Percentiles rank a stretch among this genome's conserved stretches.
phyloP scores from a whole-genome alignment of 2,113 vertebrate genomes.

The Melospiza georgiana region DNA sequence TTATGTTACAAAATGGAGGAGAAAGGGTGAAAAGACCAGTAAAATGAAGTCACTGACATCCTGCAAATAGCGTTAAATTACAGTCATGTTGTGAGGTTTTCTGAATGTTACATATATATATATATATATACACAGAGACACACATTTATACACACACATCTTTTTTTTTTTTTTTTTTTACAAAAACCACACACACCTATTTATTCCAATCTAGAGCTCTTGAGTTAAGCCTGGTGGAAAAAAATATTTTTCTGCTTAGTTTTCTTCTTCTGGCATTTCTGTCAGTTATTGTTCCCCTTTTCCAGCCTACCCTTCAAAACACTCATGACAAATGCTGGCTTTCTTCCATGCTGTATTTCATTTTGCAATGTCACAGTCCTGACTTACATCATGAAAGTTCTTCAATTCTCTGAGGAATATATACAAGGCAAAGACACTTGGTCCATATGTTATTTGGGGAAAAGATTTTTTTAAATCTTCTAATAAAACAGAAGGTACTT shows the following conservation, averaged over 20 bases:
- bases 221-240: not conserved
- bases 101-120: not conserved
- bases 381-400: not conserved
- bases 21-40: not conserved
- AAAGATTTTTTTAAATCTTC: not conserved
- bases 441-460: not conserved
- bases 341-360: not conserved
- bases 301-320: not conserved
- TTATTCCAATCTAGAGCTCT: not conserved
- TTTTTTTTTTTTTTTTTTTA: not conserved
- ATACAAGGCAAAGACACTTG: not conserved
- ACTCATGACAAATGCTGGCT: not conserved
- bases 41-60: not conserved
- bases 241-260: not conserved
- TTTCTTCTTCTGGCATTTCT: not conserved
- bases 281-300: not conserved
- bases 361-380: not conserved
- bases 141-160: fast-evolving
- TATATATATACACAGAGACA: fast-evolving
- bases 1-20: not conserved
- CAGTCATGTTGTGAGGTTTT: not conserved
- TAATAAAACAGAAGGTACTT: not conserved
- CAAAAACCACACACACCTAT: not conserved
- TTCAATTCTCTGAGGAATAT: not conserved
- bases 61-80: not conserved